Percentiles rank a stretch among this genome's conserved stretches.
Conservation (phyloP, 2,888 invertebrate species). For the Argyresthia albistria region DNA sequence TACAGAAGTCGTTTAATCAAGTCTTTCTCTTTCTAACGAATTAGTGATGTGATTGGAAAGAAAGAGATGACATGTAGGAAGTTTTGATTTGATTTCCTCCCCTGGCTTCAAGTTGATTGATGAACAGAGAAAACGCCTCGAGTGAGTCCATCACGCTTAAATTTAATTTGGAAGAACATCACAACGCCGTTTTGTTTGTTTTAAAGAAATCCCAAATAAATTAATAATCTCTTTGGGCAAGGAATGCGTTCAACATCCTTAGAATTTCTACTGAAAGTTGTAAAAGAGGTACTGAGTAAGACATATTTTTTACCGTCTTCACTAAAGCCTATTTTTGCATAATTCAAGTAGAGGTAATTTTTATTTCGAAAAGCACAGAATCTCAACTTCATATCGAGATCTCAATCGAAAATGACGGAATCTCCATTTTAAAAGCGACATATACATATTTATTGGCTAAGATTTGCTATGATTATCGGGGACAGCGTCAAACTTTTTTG, state of each 20-base stretch:
- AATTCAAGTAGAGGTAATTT: too few relatives aligned
- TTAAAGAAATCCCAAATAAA: slow-evolving; percentile 17
- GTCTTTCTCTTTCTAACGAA: slow-evolving; percentile 28
- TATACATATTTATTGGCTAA: neutral
- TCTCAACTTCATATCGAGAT: neutral
- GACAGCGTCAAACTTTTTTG: slow-evolving; percentile 45
- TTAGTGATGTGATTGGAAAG: slow-evolving; percentile 12
- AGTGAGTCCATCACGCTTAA: slow-evolving; percentile 65
- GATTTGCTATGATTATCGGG: too few relatives aligned
- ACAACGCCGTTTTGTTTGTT: slow-evolving; percentile 62
- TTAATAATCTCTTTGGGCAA: slow-evolving; percentile 9
- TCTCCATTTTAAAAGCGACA: neutral
- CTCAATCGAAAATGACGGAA: neutral
- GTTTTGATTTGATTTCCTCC: slow-evolving; percentile 42
- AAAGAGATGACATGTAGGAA: slow-evolving; percentile 44
- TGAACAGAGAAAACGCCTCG: slow-evolving; percentile 70
- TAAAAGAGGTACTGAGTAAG: neutral
- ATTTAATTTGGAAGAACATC: slow-evolving; percentile 62
- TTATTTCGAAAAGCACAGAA: neutral
- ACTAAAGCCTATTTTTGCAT: too few relatives aligned
- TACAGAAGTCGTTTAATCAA: slow-evolving; percentile 47
- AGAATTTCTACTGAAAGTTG: neutral
- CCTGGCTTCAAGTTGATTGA: slow-evolving; percentile 57
- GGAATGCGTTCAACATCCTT: neutral
- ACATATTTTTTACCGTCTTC: too few relatives aligned